Conservation (phyloP, 2,797 vertebrate species). For the Percopsis omiscomaycus region DNA sequence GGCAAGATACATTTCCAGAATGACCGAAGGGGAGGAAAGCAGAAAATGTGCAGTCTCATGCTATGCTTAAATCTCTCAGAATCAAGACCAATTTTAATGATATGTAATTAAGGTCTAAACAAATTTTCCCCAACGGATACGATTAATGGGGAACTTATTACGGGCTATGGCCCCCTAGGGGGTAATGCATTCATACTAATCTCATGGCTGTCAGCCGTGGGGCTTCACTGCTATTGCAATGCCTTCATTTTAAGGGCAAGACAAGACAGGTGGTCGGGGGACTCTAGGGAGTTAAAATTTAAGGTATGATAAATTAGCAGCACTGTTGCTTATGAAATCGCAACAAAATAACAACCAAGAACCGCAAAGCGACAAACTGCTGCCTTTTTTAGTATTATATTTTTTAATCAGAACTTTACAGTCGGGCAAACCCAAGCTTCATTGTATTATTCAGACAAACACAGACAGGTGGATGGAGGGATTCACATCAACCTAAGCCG, state of each 20-base stretch:
- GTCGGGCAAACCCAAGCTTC: neutral
- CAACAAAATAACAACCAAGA: slow-evolving; percentile 60
- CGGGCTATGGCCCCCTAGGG: slow-evolving; percentile 80
- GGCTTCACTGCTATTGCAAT: slow-evolving; percentile 76
- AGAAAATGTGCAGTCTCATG: slow-evolving; percentile 67
- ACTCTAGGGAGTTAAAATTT: slow-evolving; percentile 72
- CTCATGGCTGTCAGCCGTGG: slow-evolving; percentile 78
- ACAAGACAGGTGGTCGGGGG: slow-evolving; percentile 69
- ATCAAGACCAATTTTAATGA: slow-evolving; percentile 80
- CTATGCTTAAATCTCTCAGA: slow-evolving; percentile 73
- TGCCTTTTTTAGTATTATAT: neutral
- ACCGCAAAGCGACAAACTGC: slow-evolving; percentile 41
- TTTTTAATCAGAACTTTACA: slow-evolving; percentile 28
- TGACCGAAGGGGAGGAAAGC: slow-evolving; percentile 56
- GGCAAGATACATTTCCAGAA: slow-evolving; percentile 59
- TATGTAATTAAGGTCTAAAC: slow-evolving; percentile 83
- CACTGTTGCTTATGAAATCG: slow-evolving; percentile 61
- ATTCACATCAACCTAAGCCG: slow-evolving; percentile 51
- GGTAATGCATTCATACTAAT: slow-evolving; percentile 84
- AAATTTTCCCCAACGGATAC: slow-evolving; percentile 80
- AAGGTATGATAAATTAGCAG: slow-evolving; percentile 68
- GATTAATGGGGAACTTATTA: slow-evolving; percentile 84
- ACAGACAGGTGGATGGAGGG: neutral
- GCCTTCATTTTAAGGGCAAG: slow-evolving; percentile 77
- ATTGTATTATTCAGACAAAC: slow-evolving; percentile 3